phyloP scores from a whole-genome alignment of 2,888 invertebrate species.

The Exocentrus adspersus region DNA sequence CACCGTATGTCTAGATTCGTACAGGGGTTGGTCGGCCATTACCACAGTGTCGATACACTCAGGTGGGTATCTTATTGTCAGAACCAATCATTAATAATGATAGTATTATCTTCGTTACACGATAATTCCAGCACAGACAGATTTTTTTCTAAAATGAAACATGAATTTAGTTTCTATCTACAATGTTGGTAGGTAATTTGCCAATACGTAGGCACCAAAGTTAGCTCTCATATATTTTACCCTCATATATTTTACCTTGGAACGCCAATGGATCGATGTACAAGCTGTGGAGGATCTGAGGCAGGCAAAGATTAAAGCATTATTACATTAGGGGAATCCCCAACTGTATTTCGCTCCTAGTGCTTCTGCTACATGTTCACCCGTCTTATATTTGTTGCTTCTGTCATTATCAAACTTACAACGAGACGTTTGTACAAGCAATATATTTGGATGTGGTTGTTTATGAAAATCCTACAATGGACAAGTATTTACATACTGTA shows the following conservation, averaged over 20 bases:
- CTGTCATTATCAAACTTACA: slow-evolving; percentile 1
- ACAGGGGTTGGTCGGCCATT: slow-evolving; percentile 53
- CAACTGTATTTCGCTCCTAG: slow-evolving; percentile 49
- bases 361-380: slow-evolving; percentile 37
- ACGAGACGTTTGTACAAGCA: neutral
- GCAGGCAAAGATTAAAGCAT: slow-evolving; percentile 59
- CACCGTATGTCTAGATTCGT: slow-evolving; percentile 55
- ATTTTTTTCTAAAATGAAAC: no score
- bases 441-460: neutral
- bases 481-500: no score
- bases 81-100: no score
- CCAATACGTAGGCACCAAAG: no score
- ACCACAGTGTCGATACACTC: slow-evolving; percentile 46
- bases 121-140: no score
- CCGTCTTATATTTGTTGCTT: slow-evolving; percentile 8
- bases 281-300: slow-evolving; percentile 49
- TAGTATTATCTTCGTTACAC: no score
- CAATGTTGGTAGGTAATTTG: no score
- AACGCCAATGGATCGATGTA: slow-evolving; percentile 9
- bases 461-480: neutral
- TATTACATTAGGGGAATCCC: slow-evolving; percentile 59
- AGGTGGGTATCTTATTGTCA: neutral
- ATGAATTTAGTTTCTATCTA: no score
- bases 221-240: neutral
- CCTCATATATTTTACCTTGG: neutral